Evolutionary conservation across 2,797 vertebrate species (phyloP).

Genomic region (Nyctibius grandis): DNA sequence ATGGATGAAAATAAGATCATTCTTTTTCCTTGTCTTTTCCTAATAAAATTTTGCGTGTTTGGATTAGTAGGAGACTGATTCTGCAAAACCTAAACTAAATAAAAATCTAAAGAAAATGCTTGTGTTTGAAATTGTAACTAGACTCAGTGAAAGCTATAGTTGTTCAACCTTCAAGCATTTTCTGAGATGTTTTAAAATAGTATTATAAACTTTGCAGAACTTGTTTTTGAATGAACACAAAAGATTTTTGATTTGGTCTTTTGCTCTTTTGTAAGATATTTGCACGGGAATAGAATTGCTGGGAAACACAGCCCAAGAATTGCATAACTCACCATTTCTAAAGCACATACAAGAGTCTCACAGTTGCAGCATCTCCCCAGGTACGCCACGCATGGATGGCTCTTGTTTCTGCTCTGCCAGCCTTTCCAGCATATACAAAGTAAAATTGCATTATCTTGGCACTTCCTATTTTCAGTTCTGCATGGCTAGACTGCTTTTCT

Average conservation of each 20-base stretch:
- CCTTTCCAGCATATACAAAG: neutral
- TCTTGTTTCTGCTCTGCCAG: constrained; percentile 46
- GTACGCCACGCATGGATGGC: neutral
- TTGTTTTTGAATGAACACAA: neutral
- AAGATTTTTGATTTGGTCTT: neutral
- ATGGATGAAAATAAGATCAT: neutral
- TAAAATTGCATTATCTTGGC: constrained; percentile 42
- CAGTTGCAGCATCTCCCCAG: constrained; percentile 6
- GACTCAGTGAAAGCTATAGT: neutral
- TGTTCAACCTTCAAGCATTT: neutral
- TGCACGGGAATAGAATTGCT: neutral
- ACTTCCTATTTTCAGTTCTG: constrained; percentile 43
- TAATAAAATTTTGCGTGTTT: neutral
- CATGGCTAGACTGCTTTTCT: constrained; percentile 28
- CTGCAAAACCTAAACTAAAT: neutral
- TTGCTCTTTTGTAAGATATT: neutral
- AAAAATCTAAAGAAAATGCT: neutral
- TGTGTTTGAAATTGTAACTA: neutral
- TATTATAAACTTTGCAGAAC: neutral
- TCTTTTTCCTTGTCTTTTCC: neutral
- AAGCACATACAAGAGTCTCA: neutral
- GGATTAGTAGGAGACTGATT: neutral
- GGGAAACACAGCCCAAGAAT: neutral
- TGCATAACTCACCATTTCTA: neutral
- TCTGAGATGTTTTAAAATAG: neutral